These are phyloP conservation scores for Trissolcus basalis DNA, from an alignment of 1,140 invertebrate genomes.

Conservation along the genomic window DNA sequence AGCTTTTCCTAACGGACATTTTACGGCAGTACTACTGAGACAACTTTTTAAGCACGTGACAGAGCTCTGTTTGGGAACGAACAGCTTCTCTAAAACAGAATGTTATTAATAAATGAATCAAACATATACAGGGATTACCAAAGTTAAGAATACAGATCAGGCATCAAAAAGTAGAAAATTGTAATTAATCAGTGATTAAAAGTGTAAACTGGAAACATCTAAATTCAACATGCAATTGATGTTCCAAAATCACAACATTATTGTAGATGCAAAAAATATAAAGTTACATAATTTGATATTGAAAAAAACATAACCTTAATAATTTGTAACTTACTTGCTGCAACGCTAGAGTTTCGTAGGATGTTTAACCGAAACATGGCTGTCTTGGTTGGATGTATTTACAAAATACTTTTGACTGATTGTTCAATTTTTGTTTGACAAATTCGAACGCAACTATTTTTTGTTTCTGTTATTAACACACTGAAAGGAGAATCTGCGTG, in stretches of 20 bases:
- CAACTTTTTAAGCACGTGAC: slow-evolving; percentile 12
- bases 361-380: slow-evolving; percentile 23
- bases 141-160: no score
- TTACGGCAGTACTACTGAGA: slow-evolving; percentile 1
- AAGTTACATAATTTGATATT: slow-evolving; percentile 28
- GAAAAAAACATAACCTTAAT: slow-evolving; percentile 25
- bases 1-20: slow-evolving; percentile 15
- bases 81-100: slow-evolving; percentile 15
- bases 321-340: slow-evolving; percentile 31
- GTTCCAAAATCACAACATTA: neutral
- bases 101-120: neutral
- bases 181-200: no score
- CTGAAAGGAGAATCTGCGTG: neutral
- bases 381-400: neutral
- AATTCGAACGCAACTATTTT: neutral
- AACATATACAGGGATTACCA: no score
- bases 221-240: neutral
- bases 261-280: neutral
- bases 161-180: no score
- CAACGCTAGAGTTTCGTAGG: slow-evolving; percentile 25
- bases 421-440: neutral
- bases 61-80: slow-evolving; percentile 11
- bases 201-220: neutral
- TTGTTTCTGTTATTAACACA: neutral
- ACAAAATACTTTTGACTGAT: neutral